Evolutionary conservation across 2,797 vertebrate genomes (phyloP), one percentile per base, ranked within the genome.

Genomic region (Allobates femoralis): DNA sequence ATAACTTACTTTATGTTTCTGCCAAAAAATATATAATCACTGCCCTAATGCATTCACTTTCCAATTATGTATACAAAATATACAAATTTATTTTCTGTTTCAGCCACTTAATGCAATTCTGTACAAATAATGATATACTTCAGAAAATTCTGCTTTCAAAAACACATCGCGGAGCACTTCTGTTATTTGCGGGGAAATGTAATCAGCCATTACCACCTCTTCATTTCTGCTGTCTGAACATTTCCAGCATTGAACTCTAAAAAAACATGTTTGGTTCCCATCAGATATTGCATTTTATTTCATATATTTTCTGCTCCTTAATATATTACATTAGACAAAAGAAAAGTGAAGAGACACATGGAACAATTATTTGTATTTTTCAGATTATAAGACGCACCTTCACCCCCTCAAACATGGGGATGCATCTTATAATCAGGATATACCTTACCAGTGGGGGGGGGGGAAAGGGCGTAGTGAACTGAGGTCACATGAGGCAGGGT

Each of bases 81-180:
- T 37, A 84, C 18, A n/a, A 2, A 58, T 77, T 67, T 55, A 0
- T n/a, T 55, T 74, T 67, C 26, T 18, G 12, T 66, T 34, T 53
- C 23, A 79, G 34, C 32, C 78, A 37, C 50, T 86, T 85, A 66
- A n/a, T 26, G 74, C 7, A 62, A 53, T 85, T 74, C 56, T 86
- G 41, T 21, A 26, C 56, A 74, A 19, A 58, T 81, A 86, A 86
- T 75, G 56, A 81, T 86, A 81, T 41, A 64, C 28, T 86, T n/a
- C 23, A 37, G 34, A 86, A 73, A 23, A 71, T 30, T 60, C 66
- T 2, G 18, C 84, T 71, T 30, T 85, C 69, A 46, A 73, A 79
- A 78, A 32, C 74, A 85, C 26, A 23, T 74, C 37, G 46, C 53
- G 73, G 60, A 81, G 78, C 34, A 51, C 78, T 81, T 86, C 37